Conservation (phyloP, 2,888 invertebrate species). For the Heliconius hortense region DNA sequence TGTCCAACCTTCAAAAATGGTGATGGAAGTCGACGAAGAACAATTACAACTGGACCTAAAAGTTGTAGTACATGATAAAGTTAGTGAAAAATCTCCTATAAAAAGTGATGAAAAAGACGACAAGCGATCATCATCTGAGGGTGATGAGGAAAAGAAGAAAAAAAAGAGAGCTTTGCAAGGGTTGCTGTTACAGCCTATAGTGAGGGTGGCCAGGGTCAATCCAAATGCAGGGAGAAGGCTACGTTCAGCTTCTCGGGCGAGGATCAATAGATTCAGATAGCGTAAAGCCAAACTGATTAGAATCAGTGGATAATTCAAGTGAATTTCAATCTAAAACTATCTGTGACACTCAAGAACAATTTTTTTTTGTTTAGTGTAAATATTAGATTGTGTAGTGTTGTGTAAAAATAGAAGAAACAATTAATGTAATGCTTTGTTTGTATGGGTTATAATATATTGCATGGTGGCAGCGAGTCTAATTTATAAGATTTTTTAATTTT, state of each 20-base stretch:
- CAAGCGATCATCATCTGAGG: slow-evolving; percentile 52
- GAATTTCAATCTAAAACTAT: background rate
- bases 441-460: background rate
- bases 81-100: slow-evolving; percentile 37
- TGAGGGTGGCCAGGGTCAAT: slow-evolving; percentile 85
- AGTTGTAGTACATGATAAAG: slow-evolving; percentile 52
- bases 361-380: slow-evolving; percentile 15
- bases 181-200: slow-evolving; percentile 84
- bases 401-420: background rate
- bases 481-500: background rate
- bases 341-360: slow-evolving; percentile 7
- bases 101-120: slow-evolving; percentile 52
- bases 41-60: slow-evolving; percentile 54
- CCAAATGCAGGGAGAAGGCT: slow-evolving; percentile 59
- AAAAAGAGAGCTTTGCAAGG: slow-evolving; percentile 61
- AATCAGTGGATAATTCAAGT: slow-evolving; percentile 37
- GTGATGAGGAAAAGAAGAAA: slow-evolving; percentile 56
- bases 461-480: background rate
- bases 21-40: slow-evolving; percentile 43
- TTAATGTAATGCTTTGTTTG: background rate
- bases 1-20: slow-evolving; percentile 35
- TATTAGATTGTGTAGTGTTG: slow-evolving; percentile 8
- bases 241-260: slow-evolving; percentile 59
- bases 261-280: slow-evolving; percentile 57
- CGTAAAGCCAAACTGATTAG: slow-evolving; percentile 46